Conservation (phyloP, 2,113 vertebrate genomes). For the Nipponia nippon region DNA sequence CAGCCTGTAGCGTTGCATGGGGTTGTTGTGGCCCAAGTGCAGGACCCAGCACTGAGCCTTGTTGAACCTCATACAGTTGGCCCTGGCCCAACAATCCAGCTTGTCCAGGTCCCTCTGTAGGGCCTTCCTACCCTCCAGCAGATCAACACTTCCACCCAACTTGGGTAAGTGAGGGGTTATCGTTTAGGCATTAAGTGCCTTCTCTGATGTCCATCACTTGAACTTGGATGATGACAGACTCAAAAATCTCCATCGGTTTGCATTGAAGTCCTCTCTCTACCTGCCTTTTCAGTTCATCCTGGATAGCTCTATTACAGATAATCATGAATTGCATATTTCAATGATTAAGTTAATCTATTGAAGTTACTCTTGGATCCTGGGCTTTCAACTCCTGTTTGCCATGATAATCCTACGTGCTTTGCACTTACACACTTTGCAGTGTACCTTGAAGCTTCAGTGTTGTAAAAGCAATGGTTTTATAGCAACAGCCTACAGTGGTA, state of each 20-base stretch:
- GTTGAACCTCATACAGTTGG: too few species aligned
- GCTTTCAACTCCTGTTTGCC: background rate
- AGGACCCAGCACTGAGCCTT: too few species aligned
- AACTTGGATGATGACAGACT: background rate
- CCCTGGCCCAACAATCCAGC: too few species aligned
- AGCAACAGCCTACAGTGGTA: background rate
- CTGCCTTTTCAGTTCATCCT: background rate
- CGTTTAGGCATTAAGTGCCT: background rate
- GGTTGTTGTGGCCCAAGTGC: too few species aligned
- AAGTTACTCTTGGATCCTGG: constrained; percentile 10
- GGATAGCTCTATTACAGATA: background rate
- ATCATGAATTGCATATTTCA: background rate
- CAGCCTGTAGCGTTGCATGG: too few species aligned
- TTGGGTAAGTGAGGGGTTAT: background rate
- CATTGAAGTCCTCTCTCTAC: background rate
- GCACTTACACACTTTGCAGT: background rate
- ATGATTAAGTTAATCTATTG: background rate
- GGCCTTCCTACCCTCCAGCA: too few species aligned
- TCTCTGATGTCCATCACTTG: background rate
- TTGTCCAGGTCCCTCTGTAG: too few species aligned
- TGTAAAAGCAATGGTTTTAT: constrained; percentile 3
- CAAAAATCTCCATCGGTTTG: background rate
- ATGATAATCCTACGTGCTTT: background rate
- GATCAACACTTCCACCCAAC: too few species aligned
- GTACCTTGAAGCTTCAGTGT: background rate